Conservation (phyloP, 2,797 vertebrate genomes). For the Buphagus erythrorhynchus region DNA sequence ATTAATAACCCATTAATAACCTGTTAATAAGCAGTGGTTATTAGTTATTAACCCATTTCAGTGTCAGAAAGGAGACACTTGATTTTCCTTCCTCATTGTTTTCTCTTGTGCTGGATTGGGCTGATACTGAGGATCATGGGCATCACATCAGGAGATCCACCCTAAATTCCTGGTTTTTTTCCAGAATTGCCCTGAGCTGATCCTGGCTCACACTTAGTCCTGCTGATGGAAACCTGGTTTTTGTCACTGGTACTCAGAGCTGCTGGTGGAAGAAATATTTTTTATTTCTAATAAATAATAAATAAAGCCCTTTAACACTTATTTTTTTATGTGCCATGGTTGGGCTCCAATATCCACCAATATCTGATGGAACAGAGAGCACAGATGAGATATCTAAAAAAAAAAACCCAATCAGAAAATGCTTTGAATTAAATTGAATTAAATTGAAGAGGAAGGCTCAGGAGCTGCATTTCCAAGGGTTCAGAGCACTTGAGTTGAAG, state of each 20-base stretch:
- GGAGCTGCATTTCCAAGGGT: not conserved
- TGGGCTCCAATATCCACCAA: not conserved
- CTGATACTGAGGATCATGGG: not conserved
- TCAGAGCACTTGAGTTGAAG: not conserved
- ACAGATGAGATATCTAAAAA: no score
- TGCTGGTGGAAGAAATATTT: not conserved
- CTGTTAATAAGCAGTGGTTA: not conserved
- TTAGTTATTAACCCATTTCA: not conserved
- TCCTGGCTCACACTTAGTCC: not conserved
- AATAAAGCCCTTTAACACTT: not conserved
- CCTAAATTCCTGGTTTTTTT: not conserved
- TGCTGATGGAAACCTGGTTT: fast-evolving
- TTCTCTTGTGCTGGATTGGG: not conserved
- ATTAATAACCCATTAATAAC: not conserved
- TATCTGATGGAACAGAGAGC: not conserved
- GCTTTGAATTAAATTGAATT: no score
- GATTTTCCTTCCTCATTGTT: not conserved
- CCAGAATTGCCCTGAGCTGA: not conserved
- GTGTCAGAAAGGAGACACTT: not conserved
- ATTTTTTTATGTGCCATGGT: not conserved
- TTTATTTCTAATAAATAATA: no score
- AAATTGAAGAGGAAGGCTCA: not conserved
- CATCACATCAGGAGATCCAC: not conserved
- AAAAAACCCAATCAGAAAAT: no score
- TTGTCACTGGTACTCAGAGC: fast-evolving